Conservation (phyloP, 2,888 invertebrate species). For the Cylindroiulus punctatus region DNA sequence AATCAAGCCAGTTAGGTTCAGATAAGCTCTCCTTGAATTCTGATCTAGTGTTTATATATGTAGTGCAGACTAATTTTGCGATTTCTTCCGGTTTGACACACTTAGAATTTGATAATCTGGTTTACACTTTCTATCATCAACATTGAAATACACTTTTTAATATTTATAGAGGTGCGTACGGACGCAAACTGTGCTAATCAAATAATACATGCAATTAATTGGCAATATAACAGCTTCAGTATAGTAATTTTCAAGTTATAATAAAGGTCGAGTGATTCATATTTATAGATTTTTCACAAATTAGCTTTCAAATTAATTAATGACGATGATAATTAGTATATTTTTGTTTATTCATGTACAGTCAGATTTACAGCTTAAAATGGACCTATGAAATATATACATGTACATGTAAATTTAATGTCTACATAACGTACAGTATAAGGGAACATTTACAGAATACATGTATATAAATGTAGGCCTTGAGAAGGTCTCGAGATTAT, state of each 20-base stretch:
- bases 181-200: not conserved
- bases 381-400: no score
- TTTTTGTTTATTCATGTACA: no score
- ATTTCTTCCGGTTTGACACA: not conserved
- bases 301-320: no score
- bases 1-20: not conserved
- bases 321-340: no score
- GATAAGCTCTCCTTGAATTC: constrained; percentile 3
- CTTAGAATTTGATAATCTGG: not conserved
- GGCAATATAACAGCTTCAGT: not conserved
- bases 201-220: not conserved
- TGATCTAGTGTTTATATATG: not conserved
- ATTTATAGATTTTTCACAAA: not conserved
- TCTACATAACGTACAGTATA: no score
- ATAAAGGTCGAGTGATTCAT: not conserved
- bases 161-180: not conserved
- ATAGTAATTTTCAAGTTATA: not conserved
- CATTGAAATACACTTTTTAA: not conserved
- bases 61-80: not conserved
- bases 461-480: no score
- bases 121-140: not conserved
- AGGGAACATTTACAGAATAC: no score
- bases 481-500: no score
- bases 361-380: no score
- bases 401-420: no score